Evolutionary conservation across 2,113 vertebrate species (phyloP), one percentile per base, ranked within the genome.

Genomic region (Astatoreochromis straeleni): DNA sequence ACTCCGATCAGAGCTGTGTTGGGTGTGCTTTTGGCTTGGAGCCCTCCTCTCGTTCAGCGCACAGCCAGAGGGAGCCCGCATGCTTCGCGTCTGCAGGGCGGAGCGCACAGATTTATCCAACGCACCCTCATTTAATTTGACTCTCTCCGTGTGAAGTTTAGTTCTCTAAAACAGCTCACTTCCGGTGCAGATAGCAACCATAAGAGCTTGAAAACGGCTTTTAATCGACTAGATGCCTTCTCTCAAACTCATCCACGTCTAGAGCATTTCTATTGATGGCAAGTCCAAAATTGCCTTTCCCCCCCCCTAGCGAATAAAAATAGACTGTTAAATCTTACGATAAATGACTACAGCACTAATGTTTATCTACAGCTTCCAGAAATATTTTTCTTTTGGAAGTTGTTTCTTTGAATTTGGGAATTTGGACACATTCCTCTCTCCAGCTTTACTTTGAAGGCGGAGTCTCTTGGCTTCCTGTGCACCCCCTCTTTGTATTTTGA

Each of bases 31-130:
- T 53, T 10, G 60, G 83, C 33, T 33, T n/a, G 24, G 45, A 83
- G 24, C 24, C 70, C 16, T 75, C 70, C 70, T 49, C 70, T 12
- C 42, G 42, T 19, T 29, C 24, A 75, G 68, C 70, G 40, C 31
- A 57, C 93, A 93, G 92, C 88, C 93, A 96, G 95, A 93, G 94
- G 95, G 94, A 88, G 95, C 95, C 85, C 91, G 89, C 90, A 92
- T 84, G 75, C 90, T 88, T 86, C 42, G 58, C 82, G 85, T 87
- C 68, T 49, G 45, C 79, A 88, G 91, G 87, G 90, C 88, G 63
- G 93, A 86, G 88, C 86, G 82, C 90, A 60, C 47, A 55, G 79
- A 84, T 92, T 92, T 91, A 87, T 80, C 40, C 85, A 89, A 85
- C 80, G 84, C 87, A 70, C 87, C 88, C 89, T 70, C 73, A 42